phyloP scores from a whole-genome alignment of 2,113 vertebrate species.

The Oenanthe oenanthe region DNA sequence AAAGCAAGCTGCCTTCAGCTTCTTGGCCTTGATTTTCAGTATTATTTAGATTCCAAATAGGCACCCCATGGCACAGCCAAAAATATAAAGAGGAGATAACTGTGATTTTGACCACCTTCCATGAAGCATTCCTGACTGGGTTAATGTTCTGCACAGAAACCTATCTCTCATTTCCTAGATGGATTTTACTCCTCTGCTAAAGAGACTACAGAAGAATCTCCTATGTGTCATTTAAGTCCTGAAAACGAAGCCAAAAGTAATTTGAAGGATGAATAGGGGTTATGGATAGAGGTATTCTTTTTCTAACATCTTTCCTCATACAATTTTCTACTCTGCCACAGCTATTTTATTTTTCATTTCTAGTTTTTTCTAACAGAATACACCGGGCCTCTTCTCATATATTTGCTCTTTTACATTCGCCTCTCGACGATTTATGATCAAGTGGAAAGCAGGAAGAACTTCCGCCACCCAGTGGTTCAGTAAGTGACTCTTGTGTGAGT shows the following conservation, averaged over 20 bases:
- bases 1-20: background rate
- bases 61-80: background rate
- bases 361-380: constrained; percentile 83
- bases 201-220: background rate
- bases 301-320: background rate
- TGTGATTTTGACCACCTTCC: background rate
- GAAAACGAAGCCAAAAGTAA: background rate
- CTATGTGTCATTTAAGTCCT: background rate
- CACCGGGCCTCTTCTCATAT: constrained; percentile 78
- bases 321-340: background rate
- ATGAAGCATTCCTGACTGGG: background rate
- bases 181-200: background rate
- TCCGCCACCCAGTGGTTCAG: constrained; percentile 79
- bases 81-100: background rate
- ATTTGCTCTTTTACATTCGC: constrained; percentile 81
- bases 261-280: background rate
- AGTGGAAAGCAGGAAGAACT: constrained; percentile 59
- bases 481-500: constrained; percentile 65
- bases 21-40: background rate
- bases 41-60: background rate
- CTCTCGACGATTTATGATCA: constrained; percentile 75
- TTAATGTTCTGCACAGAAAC: background rate
- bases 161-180: background rate
- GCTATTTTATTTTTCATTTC: constrained; percentile 39
- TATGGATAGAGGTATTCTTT: background rate